Conservation (phyloP, 2,113 vertebrate species). For the Benitochromis conjunctus region DNA sequence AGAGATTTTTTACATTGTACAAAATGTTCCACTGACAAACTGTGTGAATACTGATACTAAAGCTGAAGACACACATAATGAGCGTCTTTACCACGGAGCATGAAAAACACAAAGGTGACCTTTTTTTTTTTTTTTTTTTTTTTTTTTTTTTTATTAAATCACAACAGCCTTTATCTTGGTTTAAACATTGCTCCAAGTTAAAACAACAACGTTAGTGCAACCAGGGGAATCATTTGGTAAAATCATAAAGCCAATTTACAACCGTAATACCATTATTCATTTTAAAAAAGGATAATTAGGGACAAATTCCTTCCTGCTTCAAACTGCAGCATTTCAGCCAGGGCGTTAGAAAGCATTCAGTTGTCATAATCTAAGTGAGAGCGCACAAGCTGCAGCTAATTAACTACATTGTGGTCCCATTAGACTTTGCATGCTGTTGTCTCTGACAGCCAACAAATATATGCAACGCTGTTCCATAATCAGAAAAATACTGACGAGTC, state of each 20-base stretch:
- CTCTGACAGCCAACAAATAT: slow-evolving; percentile 1
- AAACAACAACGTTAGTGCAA: not conserved
- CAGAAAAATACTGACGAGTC: not conserved
- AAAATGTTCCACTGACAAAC: not conserved
- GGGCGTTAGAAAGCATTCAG: not conserved
- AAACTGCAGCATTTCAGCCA: not conserved
- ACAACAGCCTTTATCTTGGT: not conserved
- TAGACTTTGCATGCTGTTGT: not conserved
- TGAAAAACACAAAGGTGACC: not conserved
- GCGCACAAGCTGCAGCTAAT: not conserved
- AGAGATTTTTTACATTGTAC: not conserved
- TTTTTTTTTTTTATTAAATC: not conserved
- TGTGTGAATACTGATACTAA: not conserved
- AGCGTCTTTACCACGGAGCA: not conserved
- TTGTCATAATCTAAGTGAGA: not conserved
- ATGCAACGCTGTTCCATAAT: not conserved
- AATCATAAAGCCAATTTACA: not conserved
- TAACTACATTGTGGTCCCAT: not conserved
- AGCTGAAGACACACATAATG: accelerated
- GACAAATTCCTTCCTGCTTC: not conserved
- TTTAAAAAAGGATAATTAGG: not conserved
- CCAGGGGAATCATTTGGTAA: not conserved
- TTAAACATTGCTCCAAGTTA: not conserved
- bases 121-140: not conserved
- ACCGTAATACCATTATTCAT: accelerated